Base-by-base conservation (phyloP, 2,113 vertebrate genomes). In the Alaudala cheleensis region DNA sequence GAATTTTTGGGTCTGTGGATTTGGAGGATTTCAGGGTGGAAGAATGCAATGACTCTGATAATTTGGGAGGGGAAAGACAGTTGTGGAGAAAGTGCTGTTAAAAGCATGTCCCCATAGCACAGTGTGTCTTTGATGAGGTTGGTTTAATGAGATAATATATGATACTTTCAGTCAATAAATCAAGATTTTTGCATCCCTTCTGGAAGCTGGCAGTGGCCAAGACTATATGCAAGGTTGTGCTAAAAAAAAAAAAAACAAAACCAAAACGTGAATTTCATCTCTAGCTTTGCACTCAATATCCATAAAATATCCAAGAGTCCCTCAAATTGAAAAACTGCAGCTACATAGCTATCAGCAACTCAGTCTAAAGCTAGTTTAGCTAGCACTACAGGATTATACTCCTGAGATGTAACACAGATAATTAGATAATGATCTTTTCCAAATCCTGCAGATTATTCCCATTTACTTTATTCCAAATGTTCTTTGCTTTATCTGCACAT, bases 91-190 rank as follows among this genome's bases (percentile, higher is more conserved):
- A 50, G 21, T 15, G 44, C 33, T 50, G 26, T 34, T 67, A 34
- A 2, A 67, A 66, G 26, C 14, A 2, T 34, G 21, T 71, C 29
- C 39, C 22, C 0, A 2, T 42, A 47, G 57, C 1, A 8, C 12
- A 73, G 34, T 23, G 4, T 64, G 9, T 51, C 50, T 82, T 71
- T 67, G 61, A 60, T 65, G 28, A 50, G 11, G 42, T 49, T 26
- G 23, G 6, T 65, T 92, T 82, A 57, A 49, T 37, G 49, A 79
- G 37, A 65, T 20, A 54, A 31, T 49, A 44, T 26, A 28, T 19
- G 28, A 56, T 71, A 71, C 28, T 67, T 93, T 78, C 1, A 2
- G 34, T 79, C 51, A 88, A 42, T 67, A 82, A 77, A 76, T 85
- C 18, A 72, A 67, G 44, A 49, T 37, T 87, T 87, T 26, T 86